A percentile compares a stretch with the other conserved stretches of the same genome.
These are phyloP conservation scores for Pollachius pollachius DNA, from an alignment of 2,113 vertebrate genomes.

Conservation along the genomic window DNA sequence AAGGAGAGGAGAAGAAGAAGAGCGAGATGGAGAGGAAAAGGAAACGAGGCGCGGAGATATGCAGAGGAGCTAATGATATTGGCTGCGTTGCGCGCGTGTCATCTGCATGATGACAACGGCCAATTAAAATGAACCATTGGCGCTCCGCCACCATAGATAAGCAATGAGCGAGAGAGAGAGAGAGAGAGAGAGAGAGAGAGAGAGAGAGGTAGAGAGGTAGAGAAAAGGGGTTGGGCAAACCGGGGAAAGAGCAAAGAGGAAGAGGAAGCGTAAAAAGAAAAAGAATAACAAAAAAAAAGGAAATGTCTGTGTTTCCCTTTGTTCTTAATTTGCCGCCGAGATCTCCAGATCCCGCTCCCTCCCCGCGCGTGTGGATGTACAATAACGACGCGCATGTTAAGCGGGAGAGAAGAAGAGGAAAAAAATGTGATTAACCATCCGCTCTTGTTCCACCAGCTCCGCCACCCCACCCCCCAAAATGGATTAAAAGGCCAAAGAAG, in stretches of 20 bases:
- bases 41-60: constrained; percentile 66
- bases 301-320: constrained; percentile 23
- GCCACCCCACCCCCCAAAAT: constrained; percentile 5
- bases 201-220: constrained; percentile 32
- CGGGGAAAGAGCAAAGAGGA: constrained; percentile 55
- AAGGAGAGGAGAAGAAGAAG: too few species aligned
- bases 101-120: constrained; percentile 79
- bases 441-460: background rate
- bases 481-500: constrained; percentile 61
- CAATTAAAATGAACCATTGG: constrained; percentile 79
- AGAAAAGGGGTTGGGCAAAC: constrained; percentile 35
- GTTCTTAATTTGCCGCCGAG: constrained; percentile 64
- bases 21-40: constrained; percentile 2
- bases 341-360: constrained; percentile 40
- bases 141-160: constrained; percentile 65
- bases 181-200: too few species aligned
- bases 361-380: constrained; percentile 56
- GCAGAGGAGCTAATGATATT: constrained; percentile 77
- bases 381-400: constrained; percentile 44
- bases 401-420: constrained; percentile 22
- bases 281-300: background rate
- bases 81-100: constrained; percentile 71
- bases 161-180: constrained; percentile 56
- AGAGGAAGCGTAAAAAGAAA: background rate
- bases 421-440: background rate